A percentile compares a stretch with the other conserved stretches of the same genome.
Conservation (phyloP, 2,888 invertebrate genomes). For the Hybos culiciformis region DNA sequence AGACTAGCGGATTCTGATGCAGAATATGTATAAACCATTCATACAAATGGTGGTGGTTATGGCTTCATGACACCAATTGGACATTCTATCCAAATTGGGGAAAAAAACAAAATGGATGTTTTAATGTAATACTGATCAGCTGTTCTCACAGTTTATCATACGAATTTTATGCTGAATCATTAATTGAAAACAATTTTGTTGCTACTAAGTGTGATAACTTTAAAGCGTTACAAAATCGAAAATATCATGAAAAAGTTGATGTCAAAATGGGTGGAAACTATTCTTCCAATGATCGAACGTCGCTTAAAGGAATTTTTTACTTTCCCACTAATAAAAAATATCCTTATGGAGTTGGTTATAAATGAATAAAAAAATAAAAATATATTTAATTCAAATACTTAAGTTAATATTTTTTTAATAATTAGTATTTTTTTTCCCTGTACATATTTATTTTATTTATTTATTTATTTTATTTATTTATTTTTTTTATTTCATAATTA, state of each 20-base stretch:
- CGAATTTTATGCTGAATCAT: conserved; percentile 36
- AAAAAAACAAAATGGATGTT: conserved; percentile 41
- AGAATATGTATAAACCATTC: conserved; percentile 28
- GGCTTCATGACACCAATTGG: conserved; percentile 29
- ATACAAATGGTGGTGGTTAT: conserved; percentile 26
- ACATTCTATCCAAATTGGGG: conserved; percentile 42
- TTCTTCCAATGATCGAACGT: too few species aligned
- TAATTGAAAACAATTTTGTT: conserved; percentile 22
- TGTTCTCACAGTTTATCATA: conserved; percentile 37
- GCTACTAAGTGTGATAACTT: conserved; percentile 20
- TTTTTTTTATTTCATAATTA: too few species aligned
- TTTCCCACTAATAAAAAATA: too few species aligned
- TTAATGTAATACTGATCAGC: conserved; percentile 26
- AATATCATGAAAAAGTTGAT: not conserved
- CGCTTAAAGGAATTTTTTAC: too few species aligned
- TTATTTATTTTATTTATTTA: too few species aligned
- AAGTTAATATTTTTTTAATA: too few species aligned
- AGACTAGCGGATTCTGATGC: conserved; percentile 25
- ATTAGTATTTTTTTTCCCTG: too few species aligned
- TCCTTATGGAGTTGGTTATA: too few species aligned
- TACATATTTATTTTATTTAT: too few species aligned
- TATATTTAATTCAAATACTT: too few species aligned
- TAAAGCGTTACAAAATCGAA: conserved; percentile 23
- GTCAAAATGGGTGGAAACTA: not conserved
- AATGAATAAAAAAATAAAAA: too few species aligned